A percentile compares a stretch with the other conserved stretches of the same genome.
Conservation (phyloP, 2,113 vertebrate species). For the Hypanus sabinus region DNA sequence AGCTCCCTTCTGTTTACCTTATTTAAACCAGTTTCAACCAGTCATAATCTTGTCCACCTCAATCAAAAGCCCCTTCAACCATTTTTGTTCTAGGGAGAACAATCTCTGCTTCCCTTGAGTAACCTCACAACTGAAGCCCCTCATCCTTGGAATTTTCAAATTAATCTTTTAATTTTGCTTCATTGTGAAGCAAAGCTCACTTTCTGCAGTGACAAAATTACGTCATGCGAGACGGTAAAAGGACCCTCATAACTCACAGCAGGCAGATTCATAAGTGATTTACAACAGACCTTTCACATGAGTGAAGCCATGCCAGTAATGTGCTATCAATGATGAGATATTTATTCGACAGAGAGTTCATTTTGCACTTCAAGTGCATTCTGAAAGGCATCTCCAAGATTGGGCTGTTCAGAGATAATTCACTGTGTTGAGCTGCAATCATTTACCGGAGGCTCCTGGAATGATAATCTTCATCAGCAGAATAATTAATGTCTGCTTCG, state of each 20-base stretch:
- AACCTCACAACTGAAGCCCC: too few species aligned
- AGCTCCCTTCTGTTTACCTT: too few species aligned
- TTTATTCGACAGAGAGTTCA: conserved; percentile 26
- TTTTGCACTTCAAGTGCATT: conserved; percentile 23
- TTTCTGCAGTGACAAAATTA: background rate
- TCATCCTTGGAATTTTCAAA: background rate
- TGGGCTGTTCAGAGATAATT: conserved; percentile 6
- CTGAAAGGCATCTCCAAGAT: conserved; percentile 21
- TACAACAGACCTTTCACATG: background rate
- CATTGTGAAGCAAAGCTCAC: background rate
- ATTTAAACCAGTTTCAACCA: too few species aligned
- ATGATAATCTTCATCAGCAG: background rate
- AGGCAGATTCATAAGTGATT: background rate
- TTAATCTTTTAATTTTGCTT: background rate
- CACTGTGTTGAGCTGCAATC: conserved; percentile 2
- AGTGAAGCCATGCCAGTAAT: background rate
- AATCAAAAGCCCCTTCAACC: too few species aligned
- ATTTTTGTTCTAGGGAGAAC: too few species aligned
- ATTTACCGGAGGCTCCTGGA: background rate
- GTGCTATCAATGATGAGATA: conserved; percentile 21
- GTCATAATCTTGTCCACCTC: too few species aligned
- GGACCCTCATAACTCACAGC: background rate
- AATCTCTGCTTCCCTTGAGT: background rate
- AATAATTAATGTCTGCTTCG: conserved; percentile 20
- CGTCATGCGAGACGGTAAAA: background rate